Conservation (phyloP, 2,797 vertebrate genomes). For the Oryzias sinensis region DNA sequence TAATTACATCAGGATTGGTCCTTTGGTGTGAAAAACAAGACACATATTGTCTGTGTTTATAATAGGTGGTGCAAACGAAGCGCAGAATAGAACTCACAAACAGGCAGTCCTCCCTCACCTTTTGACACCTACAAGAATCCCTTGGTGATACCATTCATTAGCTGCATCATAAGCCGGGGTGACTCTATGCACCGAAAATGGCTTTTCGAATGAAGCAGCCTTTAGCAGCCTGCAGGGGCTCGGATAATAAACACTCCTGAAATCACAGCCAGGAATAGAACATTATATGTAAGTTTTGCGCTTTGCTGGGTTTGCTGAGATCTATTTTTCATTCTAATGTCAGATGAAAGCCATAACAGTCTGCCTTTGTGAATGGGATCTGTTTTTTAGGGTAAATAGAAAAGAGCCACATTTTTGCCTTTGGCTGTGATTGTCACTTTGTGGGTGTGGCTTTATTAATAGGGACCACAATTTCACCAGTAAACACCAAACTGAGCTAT, state of each 20-base stretch:
- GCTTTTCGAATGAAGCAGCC: conserved; percentile 54
- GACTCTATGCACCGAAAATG: conserved; percentile 49
- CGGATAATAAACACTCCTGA: conserved; percentile 55
- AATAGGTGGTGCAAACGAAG: conserved; percentile 49
- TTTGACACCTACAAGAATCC: conserved; percentile 44
- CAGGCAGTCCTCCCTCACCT: conserved; percentile 44
- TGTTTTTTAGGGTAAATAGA: not conserved
- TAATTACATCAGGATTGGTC: conserved; percentile 41
- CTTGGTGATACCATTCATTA: conserved; percentile 47
- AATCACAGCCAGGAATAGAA: conserved; percentile 51
- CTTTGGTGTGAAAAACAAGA: conserved; percentile 32
- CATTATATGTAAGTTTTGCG: conserved; percentile 29
- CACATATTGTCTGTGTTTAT: conserved; percentile 38
- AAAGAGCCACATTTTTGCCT: too few species aligned
- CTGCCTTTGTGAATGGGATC: too few species aligned
- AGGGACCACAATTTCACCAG: too few species aligned
- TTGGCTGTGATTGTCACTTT: too few species aligned
- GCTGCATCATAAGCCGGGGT: conserved; percentile 31
- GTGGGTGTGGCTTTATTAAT: too few species aligned
- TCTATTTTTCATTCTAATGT: too few species aligned
- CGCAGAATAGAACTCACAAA: conserved; percentile 26
- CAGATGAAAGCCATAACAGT: too few species aligned
- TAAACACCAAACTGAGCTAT: too few species aligned
- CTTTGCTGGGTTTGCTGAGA: too few species aligned
- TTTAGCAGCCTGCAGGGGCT: conserved; percentile 37